Base-by-base conservation (phyloP, 2,888 invertebrate species). In the Luperina testacea region DNA sequence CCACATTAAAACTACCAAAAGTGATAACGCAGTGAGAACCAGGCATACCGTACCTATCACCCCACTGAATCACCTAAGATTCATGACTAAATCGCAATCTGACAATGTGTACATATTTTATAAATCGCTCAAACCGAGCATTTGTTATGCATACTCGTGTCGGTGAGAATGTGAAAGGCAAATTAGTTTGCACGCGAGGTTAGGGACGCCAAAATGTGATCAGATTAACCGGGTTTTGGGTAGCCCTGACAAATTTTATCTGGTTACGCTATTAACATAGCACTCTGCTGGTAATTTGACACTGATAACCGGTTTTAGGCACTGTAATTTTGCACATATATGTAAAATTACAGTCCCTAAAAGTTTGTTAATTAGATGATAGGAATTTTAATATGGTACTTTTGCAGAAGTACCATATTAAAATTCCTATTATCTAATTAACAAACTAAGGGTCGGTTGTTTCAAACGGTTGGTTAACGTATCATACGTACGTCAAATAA, bases 101-200 rank as follows among this genome's bases (percentile, higher is more conserved):
- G 92, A 92, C 93, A 91, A 88, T 91, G 91, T 91, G 90, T 95
- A 93, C 94, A 95, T 95, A 95, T 95, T 95, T 95, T 93, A 96
- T 95, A 92, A 91, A 94, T 92, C 93, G 93, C 90, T 95, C 94
- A 93, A 77, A 89, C 89, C 91, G 78, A 84, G 88, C 91, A 94
- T 95, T 92, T 93, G 93, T 92, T 94, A 95, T 95, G 94, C 94
- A 95, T 94, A 92, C 90, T 87, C 83, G 90, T 89, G 88, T 88
- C 86, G 85, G 81, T 89, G 86, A 82, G 87, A 82, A 90, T 88
- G 87, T 83, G 88, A 75, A 75, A 90, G 91, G 91, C 90, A 92
- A 94, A 95, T 94, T 94, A 95, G 93, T 93, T 93, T 92, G 85
- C 88, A 89, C 89, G 86, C 88, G 87, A 87, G 87, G 87, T 90